Percentiles rank a stretch among this genome's conserved stretches.
phyloP scores from a whole-genome alignment of 2,797 vertebrate genomes.

The Semotilus atromaculatus region DNA sequence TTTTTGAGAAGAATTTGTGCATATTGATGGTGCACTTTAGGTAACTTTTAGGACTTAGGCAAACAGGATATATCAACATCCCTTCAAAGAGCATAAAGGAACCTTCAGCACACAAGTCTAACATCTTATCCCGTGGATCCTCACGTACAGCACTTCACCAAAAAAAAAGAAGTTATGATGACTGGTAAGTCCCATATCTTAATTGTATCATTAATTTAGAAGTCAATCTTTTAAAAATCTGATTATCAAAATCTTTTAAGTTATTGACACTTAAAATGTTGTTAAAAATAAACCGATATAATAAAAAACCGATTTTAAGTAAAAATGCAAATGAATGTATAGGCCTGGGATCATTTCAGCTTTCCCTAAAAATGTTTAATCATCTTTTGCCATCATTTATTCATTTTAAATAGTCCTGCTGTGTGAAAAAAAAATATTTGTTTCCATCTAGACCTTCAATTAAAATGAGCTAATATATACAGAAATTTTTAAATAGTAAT shows the following conservation, averaged over 20 bases:
- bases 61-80: slow-evolving; percentile 60
- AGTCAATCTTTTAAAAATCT: background rate
- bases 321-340: no score
- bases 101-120: background rate
- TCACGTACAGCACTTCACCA: background rate
- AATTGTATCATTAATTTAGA: background rate
- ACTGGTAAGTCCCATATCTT: slow-evolving; percentile 38
- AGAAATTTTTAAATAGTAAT: background rate
- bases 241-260: background rate
- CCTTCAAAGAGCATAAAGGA: slow-evolving; percentile 10
- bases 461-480: background rate
- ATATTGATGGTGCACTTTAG: background rate
- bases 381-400: background rate
- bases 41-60: slow-evolving; percentile 31
- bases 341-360: background rate
- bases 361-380: background rate
- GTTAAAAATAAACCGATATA: no score
- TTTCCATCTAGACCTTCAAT: background rate
- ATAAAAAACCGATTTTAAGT: background rate
- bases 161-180: slow-evolving; percentile 24
- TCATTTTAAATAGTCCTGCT: background rate
- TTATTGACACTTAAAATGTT: background rate
- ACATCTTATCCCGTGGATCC: background rate
- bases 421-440: background rate
- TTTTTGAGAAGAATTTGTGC: background rate